Percentiles rank a stretch among this genome's conserved stretches.
Evolutionary conservation across 2,113 vertebrate genomes (phyloP).

Genomic region (Elephantulus edwardii): DNA sequence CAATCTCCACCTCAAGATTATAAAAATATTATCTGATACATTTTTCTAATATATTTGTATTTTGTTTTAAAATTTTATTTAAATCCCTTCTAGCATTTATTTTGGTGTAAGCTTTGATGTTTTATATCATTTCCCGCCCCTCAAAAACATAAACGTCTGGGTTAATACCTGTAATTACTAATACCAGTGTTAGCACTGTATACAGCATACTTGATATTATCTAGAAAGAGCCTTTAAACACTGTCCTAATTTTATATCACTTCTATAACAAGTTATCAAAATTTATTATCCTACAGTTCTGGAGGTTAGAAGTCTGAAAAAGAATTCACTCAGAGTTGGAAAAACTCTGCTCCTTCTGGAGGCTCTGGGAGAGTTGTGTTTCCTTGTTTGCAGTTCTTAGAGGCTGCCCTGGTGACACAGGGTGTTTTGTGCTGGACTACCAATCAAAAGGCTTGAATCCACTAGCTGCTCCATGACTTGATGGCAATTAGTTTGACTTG

Average conservation of each 20-base stretch:
- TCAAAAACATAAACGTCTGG: too few species aligned
- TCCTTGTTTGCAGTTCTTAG: too few species aligned
- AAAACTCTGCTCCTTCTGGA: not conserved
- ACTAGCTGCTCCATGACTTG: too few species aligned
- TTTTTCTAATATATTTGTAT: not conserved
- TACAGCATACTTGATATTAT: not conserved
- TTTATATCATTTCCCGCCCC: not conserved
- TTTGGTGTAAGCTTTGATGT: not conserved
- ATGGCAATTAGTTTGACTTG: too few species aligned
- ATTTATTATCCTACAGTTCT: not conserved
- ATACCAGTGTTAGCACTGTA: not conserved
- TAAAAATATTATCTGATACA: not conserved
- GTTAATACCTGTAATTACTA: not conserved
- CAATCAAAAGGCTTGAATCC: too few species aligned
- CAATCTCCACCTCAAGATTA: not conserved
- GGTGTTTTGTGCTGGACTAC: too few species aligned
- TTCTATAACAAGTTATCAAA: not conserved
- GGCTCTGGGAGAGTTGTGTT: accelerated
- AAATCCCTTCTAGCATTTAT: not conserved
- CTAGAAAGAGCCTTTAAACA: not conserved
- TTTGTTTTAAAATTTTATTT: not conserved
- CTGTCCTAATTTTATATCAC: not conserved
- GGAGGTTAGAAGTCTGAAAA: not conserved
- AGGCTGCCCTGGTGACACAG: too few species aligned
- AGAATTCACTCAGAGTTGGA: too few species aligned